Evolutionary conservation across 1,140 invertebrate genomes (phyloP), one percentile per base, ranked within the genome.

Genomic region (Daktulosphaira vitifoliae): DNA sequence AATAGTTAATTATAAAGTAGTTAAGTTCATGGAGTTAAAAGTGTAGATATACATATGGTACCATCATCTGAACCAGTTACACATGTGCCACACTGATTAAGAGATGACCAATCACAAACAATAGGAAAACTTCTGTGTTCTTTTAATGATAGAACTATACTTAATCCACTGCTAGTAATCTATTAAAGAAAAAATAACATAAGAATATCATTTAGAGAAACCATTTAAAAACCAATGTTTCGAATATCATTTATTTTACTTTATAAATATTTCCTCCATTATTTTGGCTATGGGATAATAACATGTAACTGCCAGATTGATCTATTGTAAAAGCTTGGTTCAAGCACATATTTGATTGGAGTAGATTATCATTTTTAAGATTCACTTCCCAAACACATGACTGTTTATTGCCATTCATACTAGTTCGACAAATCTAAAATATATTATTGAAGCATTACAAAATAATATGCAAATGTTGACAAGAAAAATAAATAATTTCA

Each of bases 61-160:
- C 82, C 82, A 71, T 84, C 81, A 38, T 77, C 74, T 6, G 80
- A 78, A 29, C 81, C 82, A 48, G 81, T 82, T 46, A 84, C 76
- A 70, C 82, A 84, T 18, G 81, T 81, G 33, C 78, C 78, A 25
- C 81, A 83, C 70, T 83, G 81, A 71, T 81, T 80, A 11, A 81
- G 78, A 26, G 78, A 81, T 11, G 81, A 80, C 83, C 83, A 85
- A 71, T 86, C 83, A 50, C 82, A 82, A 26, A 82, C 82, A 13
- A 77, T 71, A 8, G 81, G 70, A 0, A 80, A 78, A 33, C 76
- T 75, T 66, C 76, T 79, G 66, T 84, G 82, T 46, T 80, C 81
- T 22, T 79, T 79, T 15, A 84, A 69, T 62, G 79, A 76, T 68
- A 84, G 73, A 54, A 81, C 74, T 22, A 33, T 39, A 16, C 25